A percentile compares a stretch with the other conserved stretches of the same genome.
These are phyloP conservation scores for Anthopleura xanthogrammica DNA, from an alignment of 92 coral and sea anemone species.

Conservation along the genomic window DNA sequence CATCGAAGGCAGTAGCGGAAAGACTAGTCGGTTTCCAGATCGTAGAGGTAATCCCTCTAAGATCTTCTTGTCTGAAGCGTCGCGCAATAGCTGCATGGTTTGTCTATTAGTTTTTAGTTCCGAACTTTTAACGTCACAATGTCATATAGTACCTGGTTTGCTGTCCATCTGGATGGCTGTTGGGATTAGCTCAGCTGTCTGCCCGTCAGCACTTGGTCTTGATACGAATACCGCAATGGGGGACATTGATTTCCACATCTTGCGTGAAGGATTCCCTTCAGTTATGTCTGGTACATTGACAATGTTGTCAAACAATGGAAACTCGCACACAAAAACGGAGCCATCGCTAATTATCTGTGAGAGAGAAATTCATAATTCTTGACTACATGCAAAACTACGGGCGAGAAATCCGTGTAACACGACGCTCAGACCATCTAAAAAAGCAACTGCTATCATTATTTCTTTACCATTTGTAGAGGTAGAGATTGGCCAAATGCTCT, in stretches of 20 bases:
- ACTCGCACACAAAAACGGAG: constrained; percentile 66
- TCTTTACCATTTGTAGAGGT: constrained; percentile 40
- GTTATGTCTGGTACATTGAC: constrained; percentile 68
- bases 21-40: too few species aligned
- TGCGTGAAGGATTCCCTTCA: constrained; percentile 58
- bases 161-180: constrained; percentile 79
- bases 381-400: not conserved
- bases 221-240: constrained; percentile 84
- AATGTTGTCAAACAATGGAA: constrained; percentile 67
- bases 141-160: constrained; percentile 40
- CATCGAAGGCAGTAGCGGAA: too few species aligned
- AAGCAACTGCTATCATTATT: not conserved
- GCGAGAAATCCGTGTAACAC: too few species aligned
- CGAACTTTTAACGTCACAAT: too few species aligned
- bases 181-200: constrained; percentile 55
- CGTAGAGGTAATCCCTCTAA: too few species aligned
- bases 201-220: constrained; percentile 41
- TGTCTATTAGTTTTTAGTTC: too few species aligned
- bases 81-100: too few species aligned
- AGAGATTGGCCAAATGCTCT: constrained; percentile 30
- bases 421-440: not conserved
- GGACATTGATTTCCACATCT: constrained; percentile 72
- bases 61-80: too few species aligned
- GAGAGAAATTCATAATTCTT: not conserved
- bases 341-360: constrained; percentile 49